phyloP scores from a whole-genome alignment of 2,888 invertebrate genomes.

The Catocala fraxini region DNA sequence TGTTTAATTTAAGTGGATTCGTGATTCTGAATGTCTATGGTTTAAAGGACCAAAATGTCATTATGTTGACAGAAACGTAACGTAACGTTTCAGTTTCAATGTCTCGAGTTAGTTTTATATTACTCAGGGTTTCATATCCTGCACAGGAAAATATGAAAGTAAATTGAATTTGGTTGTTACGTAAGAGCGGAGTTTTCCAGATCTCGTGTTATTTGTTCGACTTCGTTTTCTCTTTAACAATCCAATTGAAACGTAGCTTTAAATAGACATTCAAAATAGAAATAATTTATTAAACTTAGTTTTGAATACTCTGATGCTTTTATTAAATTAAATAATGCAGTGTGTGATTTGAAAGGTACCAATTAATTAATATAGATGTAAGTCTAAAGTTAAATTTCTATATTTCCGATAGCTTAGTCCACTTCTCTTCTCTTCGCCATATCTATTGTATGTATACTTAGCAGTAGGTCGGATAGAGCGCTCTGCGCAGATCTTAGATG shows the following conservation, averaged over 20 bases:
- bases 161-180: not conserved
- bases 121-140: not conserved
- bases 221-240: constrained; percentile 6
- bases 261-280: constrained; percentile 17
- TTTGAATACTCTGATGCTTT: constrained; percentile 28
- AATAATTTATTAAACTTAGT: constrained; percentile 10
- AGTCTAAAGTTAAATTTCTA: constrained; percentile 51
- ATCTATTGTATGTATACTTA: constrained; percentile 54
- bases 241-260: constrained; percentile 31
- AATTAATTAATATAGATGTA: constrained; percentile 44
- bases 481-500: constrained; percentile 62
- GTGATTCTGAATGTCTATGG: constrained; percentile 34
- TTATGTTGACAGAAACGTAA: constrained; percentile 25
- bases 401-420: constrained; percentile 48
- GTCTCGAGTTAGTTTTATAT: not conserved
- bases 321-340: constrained; percentile 20
- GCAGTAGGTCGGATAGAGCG: constrained; percentile 36
- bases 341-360: constrained; percentile 47
- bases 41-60: constrained; percentile 58
- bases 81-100: constrained; percentile 16
- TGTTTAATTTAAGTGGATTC: constrained; percentile 57
- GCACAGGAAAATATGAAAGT: not conserved
- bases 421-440: constrained; percentile 62
- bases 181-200: not conserved
- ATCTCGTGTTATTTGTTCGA: constrained; percentile 3